Conservation (phyloP, 2,797 vertebrate genomes). For the Triplophysa yarkandensis region DNA sequence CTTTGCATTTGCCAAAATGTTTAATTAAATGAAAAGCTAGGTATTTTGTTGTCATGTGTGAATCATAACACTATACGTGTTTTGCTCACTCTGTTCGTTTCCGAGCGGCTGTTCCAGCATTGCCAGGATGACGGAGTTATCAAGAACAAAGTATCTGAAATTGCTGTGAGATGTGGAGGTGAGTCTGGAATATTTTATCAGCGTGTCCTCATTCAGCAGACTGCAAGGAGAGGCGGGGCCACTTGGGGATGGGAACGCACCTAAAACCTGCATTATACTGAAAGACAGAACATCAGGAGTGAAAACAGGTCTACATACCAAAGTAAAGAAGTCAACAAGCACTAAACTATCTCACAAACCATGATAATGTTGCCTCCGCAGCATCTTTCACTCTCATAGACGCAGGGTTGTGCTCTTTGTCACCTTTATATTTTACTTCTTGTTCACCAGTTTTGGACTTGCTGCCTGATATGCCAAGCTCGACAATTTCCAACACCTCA, state of each 20-base stretch:
- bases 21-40: too few species aligned
- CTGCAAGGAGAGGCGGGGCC: slow-evolving; percentile 89
- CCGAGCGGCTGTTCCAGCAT: slow-evolving; percentile 86
- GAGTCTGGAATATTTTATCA: slow-evolving; percentile 84
- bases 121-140: slow-evolving; percentile 88
- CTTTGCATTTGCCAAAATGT: too few species aligned
- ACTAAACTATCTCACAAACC: slow-evolving; percentile 70
- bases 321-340: accelerated
- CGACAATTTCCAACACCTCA: slow-evolving; percentile 92
- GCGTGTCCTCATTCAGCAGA: slow-evolving; percentile 84
- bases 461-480: slow-evolving; percentile 91
- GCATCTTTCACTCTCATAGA: slow-evolving; percentile 95
- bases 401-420: slow-evolving; percentile 90
- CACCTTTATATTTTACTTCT: slow-evolving; percentile 86
- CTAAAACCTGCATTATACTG: slow-evolving; percentile 89
- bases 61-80: neutral
- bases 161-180: slow-evolving; percentile 81
- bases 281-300: neutral
- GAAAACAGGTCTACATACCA: neutral
- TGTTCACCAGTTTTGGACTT: slow-evolving; percentile 86
- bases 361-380: slow-evolving; percentile 89
- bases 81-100: slow-evolving; percentile 84
- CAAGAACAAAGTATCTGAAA: slow-evolving; percentile 90
- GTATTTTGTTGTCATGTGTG: too few species aligned
- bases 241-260: slow-evolving; percentile 87